Conservation (phyloP, 2,797 vertebrate species). For the Sebastes oblongus region DNA sequence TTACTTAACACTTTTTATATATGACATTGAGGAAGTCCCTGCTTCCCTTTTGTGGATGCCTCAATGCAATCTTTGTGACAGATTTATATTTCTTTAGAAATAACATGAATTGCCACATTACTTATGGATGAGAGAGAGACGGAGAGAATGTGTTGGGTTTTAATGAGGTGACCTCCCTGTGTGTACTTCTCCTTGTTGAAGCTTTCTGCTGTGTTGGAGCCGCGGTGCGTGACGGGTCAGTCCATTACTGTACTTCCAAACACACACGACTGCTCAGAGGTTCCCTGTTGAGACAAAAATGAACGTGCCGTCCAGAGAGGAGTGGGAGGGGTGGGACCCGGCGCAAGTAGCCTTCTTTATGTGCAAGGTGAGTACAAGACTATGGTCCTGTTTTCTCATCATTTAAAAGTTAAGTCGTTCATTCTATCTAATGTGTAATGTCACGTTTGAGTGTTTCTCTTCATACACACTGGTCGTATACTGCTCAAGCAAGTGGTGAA, state of each 20-base stretch:
- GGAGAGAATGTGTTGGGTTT: background rate
- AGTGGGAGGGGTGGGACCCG: conserved; percentile 85
- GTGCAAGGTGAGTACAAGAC: conserved; percentile 79
- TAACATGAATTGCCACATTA: conserved; percentile 2
- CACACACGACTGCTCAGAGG: conserved; percentile 6
- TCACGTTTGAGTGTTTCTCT: background rate
- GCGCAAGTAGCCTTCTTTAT: conserved; percentile 82
- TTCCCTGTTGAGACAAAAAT: conserved; percentile 70
- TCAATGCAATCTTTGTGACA: background rate
- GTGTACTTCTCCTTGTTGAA: conserved; percentile 27
- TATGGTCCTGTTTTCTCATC: background rate
- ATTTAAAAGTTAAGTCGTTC: background rate
- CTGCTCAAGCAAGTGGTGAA: background rate
- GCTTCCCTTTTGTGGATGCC: conserved; percentile 57
- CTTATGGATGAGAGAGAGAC: conserved; percentile 7
- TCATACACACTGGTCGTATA: no score
- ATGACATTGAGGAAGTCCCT: conserved; percentile 58
- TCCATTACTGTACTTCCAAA: conserved; percentile 44
- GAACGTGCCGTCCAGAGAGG: conserved; percentile 85
- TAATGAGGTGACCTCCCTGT: conserved; percentile 57
- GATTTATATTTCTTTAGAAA: conserved; percentile 3
- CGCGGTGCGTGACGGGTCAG: conserved; percentile 34
- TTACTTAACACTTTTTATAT: conserved; percentile 8
- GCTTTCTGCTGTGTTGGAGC: conserved; percentile 19
- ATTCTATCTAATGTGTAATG: background rate